Base-by-base conservation (phyloP, 2,888 invertebrate genomes). In the Elysia crispata region DNA sequence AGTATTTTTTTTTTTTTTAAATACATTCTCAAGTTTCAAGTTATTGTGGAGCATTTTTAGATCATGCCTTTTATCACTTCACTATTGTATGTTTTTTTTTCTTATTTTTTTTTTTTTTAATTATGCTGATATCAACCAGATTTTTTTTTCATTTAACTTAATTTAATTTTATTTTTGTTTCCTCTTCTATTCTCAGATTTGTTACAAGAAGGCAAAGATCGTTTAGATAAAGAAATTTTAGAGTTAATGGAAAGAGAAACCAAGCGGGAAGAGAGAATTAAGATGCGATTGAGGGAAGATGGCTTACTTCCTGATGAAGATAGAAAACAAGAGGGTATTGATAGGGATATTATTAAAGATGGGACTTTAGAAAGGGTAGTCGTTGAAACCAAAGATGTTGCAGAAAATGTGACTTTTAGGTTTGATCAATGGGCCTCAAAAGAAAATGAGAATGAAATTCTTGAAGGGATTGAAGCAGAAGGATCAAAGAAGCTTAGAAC, bases 221-320 rank as follows among this genome's bases (percentile, higher is more conserved):
- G 86, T 82, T 81, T 90, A 70, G 88, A 89, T 69, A 84, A 86
- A 25, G 89, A 89, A 60, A 88, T 89, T 25, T 85, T 86, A 54
- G 87, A 87, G 60, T 80, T 89, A 73, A 88, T 88, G 89, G 84
- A 82, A 25, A 85, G 85, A 23, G 85, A 85, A 31, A 81, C 79
- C 60, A 82, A 82, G 72, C 75, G 83, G 1, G 83, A 84, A 75
- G 85, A 85, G 62, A 66, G 83, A 31, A 80, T 84, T 60, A 77
- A 83, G 54, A 76, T 80, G 75, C 72, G 84, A 33, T 57, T 82
- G 28, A 62, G 81, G 57, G 79, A 80, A 28, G 78, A 81, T 74
- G 78, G 79, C 28, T 57, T 77, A 18, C 57, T 79, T 57, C 77
- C 60, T 62, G 82, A 80, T 78, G 76, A 75, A 69, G 85, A 80